Evolutionary conservation across 2,797 vertebrate species (phyloP), one percentile per base, ranked within the genome.

Genomic region (Centroberyx gerrardi): DNA sequence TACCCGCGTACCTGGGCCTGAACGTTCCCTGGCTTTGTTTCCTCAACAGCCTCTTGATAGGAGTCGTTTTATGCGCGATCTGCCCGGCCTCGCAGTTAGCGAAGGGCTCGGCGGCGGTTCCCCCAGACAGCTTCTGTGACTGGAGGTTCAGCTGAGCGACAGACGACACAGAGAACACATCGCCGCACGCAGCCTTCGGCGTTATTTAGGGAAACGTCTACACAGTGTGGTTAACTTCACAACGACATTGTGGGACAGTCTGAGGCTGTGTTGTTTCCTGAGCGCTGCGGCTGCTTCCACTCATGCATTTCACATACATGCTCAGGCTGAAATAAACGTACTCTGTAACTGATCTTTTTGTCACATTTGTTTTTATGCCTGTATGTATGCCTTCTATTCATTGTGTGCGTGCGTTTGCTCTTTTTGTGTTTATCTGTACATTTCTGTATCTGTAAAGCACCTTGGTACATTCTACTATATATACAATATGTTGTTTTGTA

Each of bases 21-120:
- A 98, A 96, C 0, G 74, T 95, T 1, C 94, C 94, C 12, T 98
- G 97, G 96, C 81, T 98, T 38, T 95, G 93, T 82, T 96, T 97
- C 77, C 83, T 96, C 79, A 97, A 97, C 86, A 97, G 97, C 81
- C 96, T 97, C 53, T 92, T 96, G 42, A 89, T 96, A 9, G 93
- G 93, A 2, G 52, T 89, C 0, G 56, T 85, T 38, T 96, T 94
- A 27, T 96, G 95, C 94, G 84, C 91, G 61, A 91, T 87, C n/a
- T 83, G 90, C 80, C 92, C 85, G 0, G 52, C 84, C 0, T 80
- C 89, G 22, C 68, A 78, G 62, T 29, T 53, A 2, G 55, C 29
- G 1, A 68, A 77, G 51, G 79, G 33, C n/a, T 55, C 63, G 67
- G 84, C 62, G 8, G 58, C 83, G 28, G 22, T 65, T 62, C 85